phyloP scores from a whole-genome alignment of 2,888 invertebrate genomes.

The Cylindroiulus punctatus region DNA sequence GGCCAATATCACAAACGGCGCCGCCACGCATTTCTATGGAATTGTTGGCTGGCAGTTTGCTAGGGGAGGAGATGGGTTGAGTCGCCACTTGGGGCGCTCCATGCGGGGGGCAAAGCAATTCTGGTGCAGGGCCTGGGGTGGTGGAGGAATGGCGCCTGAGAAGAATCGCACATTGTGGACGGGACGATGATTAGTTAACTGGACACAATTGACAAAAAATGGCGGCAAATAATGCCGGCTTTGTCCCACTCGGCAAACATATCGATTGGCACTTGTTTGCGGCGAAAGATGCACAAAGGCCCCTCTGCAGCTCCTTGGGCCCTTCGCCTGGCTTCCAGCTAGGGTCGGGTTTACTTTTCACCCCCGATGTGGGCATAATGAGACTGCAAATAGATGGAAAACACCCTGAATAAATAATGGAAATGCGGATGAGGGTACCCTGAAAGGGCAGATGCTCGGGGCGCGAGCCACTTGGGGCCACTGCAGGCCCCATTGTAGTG shows the following conservation, averaged over 20 bases:
- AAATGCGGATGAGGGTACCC: conserved; percentile 3
- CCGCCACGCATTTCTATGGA: conserved; percentile 10
- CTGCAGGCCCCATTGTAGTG: not conserved
- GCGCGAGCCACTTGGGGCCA: conserved; percentile 7
- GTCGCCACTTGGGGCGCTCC: conserved; percentile 13
- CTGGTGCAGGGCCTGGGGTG: not conserved
- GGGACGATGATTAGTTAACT: conserved; percentile 45
- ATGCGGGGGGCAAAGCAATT: conserved; percentile 27
- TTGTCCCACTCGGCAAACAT: conserved; percentile 27
- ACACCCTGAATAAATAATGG: conserved; percentile 19
- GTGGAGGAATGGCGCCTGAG: conserved; percentile 9
- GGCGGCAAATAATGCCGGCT: not conserved
- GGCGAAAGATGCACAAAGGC: not conserved
- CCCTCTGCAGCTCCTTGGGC: not conserved
- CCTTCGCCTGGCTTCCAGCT: not conserved
- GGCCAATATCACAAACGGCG: conserved; percentile 36
- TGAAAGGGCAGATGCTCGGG: conserved; percentile 15
- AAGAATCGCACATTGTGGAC: conserved; percentile 20
- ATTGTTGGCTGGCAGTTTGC: conserved; percentile 35
- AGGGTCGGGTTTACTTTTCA: conserved; percentile 32
- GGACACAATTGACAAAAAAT: conserved; percentile 47
- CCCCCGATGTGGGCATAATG: conserved; percentile 12
- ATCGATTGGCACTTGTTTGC: conserved; percentile 47
- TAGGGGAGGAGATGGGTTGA: conserved; percentile 38
- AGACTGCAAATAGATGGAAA: conserved; percentile 35